phyloP scores from a whole-genome alignment of 2,797 vertebrate genomes.

The Taeniopygia guttata region DNA sequence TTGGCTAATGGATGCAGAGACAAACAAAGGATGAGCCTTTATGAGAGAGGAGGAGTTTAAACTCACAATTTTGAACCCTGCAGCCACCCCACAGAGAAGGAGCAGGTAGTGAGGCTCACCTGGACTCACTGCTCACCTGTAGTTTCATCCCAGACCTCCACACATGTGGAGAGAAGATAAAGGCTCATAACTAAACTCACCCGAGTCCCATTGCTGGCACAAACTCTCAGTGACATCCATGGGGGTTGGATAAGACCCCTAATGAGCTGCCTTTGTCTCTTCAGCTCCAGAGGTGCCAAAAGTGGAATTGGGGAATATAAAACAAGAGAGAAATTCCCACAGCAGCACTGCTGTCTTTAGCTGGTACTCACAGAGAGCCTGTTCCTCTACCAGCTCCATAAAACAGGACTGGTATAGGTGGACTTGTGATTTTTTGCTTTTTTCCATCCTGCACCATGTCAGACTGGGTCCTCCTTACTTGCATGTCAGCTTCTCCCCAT shows the following conservation, averaged over 20 bases:
- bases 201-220: background rate
- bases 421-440: background rate
- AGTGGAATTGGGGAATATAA: background rate
- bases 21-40: background rate
- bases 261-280: background rate
- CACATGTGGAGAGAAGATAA: rapidly evolving
- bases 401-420: background rate
- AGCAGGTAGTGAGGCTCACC: background rate
- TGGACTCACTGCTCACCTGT: background rate
- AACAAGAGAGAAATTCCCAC: background rate
- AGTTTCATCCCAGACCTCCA: background rate
- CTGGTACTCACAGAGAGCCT: background rate
- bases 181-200: background rate
- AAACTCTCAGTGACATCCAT: background rate
- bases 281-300: background rate
- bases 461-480: background rate
- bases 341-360: background rate
- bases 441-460: background rate
- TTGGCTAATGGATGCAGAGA: background rate
- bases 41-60: background rate
- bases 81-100: background rate
- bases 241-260: background rate
- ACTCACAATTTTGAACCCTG: background rate
- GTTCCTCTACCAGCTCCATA: background rate
- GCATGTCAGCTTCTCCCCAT: background rate